These are phyloP conservation scores for Erythrocercus mccallii DNA, from an alignment of 2,113 vertebrate species.

Conservation along the genomic window DNA sequence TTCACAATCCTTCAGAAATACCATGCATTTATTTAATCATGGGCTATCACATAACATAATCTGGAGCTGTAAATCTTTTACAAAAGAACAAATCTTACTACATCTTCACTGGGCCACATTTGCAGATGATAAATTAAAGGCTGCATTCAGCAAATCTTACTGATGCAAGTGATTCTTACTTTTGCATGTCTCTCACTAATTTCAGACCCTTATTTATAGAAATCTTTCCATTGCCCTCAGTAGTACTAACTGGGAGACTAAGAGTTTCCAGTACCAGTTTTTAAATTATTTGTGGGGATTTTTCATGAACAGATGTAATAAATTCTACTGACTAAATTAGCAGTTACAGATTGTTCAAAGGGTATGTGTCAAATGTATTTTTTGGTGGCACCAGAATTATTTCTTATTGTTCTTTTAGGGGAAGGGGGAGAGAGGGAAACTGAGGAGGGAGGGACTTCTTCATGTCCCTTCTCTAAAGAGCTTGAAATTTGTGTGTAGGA, in stretches of 20 bases:
- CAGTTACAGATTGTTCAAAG: neutral
- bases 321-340: neutral
- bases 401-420: neutral
- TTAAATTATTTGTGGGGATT: neutral
- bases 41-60: neutral
- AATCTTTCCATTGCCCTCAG: neutral
- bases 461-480: neutral
- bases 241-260: neutral
- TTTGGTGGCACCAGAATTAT: neutral
- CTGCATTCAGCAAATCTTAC: conserved; percentile 11
- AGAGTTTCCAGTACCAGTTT: neutral
- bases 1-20: neutral
- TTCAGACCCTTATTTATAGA: neutral
- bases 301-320: neutral
- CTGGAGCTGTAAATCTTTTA: neutral
- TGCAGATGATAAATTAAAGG: conserved; percentile 7
- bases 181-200: neutral
- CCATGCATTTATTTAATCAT: neutral
- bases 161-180: neutral
- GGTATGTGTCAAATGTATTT: neutral
- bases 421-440: neutral
- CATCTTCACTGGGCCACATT: neutral
- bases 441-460: neutral
- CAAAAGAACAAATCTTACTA: neutral
- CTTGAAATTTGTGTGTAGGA: neutral